Evolutionary conservation across 1,140 invertebrate species (phyloP), one percentile per base, ranked within the genome.

Genomic region (Danaus plexippus): DNA sequence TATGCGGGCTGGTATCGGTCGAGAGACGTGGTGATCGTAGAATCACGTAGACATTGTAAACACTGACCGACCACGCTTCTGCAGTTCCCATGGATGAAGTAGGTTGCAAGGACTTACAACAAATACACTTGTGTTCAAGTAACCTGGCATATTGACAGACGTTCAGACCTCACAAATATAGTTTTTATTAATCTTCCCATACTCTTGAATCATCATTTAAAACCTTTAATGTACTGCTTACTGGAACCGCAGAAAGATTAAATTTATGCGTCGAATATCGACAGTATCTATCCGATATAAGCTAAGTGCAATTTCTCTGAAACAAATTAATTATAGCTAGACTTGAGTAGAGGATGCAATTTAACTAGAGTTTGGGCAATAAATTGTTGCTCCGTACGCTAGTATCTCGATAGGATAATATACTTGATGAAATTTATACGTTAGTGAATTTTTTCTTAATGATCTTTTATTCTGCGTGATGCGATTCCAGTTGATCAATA

Each of bases 21-120:
- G 44, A 13, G 52, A 63, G 71, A 79, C 80, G 77, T 80, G 80
- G 64, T 70, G 69, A 62, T 67, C 59, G 67, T 55, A 18, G 57
- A 40, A 64, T 54, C 77, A 79, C 76, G 80, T 80, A 70, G 59
- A 67, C 67, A 66, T 61, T 77, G 71, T 75, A 71, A 66, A 71
- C 63, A 75, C 67, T 63, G 61, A 60, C 69, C 51, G 47, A 64
- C 60, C 58, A 41, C 47, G 50, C 52, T 50, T 59, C 53, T 57
- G 70, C 61, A 62, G 61, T 71, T 72, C 66, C 59, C 66, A 66
- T 68, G 71, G 47, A 52, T 63, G 45, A 70, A 60, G 56, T 70
- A 46, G 66, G 64, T 58, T 59, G 51, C 59, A 49, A 54, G 48
- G 49, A 55, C 47, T 32, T 6, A 32, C 22, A 32, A 32, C 22